Evolutionary conservation across 1,140 invertebrate genomes (phyloP).

Genomic region (Ctenoplectra terminalis): DNA sequence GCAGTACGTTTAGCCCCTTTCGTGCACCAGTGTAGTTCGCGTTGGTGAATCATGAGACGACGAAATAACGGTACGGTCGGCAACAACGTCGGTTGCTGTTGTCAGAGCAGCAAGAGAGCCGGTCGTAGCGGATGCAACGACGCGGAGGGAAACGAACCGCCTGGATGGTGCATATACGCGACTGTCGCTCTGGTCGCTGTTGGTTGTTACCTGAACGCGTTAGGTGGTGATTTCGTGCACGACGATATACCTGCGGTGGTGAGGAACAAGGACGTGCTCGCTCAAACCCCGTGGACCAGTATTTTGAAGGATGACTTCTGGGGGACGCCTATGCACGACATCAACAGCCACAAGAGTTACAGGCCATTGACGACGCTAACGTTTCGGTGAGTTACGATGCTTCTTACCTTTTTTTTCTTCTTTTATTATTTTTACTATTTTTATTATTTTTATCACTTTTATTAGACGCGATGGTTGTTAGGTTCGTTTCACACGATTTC

Average conservation of each 20-base stretch:
- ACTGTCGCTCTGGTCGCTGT: conserved; percentile 87
- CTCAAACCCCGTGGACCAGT: conserved; percentile 85
- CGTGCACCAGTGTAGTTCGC: conserved; percentile 7
- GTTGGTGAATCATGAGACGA: conserved; percentile 68
- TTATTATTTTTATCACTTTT: too few species aligned
- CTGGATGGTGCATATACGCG: conserved; percentile 83
- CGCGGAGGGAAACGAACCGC: conserved; percentile 69
- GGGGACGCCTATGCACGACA: conserved; percentile 94
- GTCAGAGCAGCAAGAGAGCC: conserved; percentile 56
- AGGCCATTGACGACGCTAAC: conserved; percentile 91
- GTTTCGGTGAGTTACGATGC: conserved; percentile 87
- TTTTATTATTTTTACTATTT: too few species aligned
- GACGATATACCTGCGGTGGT: conserved; percentile 95
- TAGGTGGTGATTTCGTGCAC: conserved; percentile 94
- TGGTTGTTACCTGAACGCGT: conserved; percentile 89
- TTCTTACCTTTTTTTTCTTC: too few species aligned
- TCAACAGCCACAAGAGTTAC: conserved; percentile 93
- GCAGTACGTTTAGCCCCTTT: conserved; percentile 45
- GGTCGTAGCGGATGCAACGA: conserved; percentile 56
- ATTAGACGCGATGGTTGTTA: neutral
- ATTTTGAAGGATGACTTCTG: conserved; percentile 95
- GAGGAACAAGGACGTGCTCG: conserved; percentile 92
- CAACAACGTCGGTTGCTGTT: conserved; percentile 68
- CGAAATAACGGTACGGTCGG: conserved; percentile 66
- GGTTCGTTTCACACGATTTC: too few species aligned